Percentiles rank a stretch among this genome's conserved stretches.
These are phyloP conservation scores for Halcyon smyrnensis DNA, from an alignment of 2,797 vertebrate species.

Conservation along the genomic window DNA sequence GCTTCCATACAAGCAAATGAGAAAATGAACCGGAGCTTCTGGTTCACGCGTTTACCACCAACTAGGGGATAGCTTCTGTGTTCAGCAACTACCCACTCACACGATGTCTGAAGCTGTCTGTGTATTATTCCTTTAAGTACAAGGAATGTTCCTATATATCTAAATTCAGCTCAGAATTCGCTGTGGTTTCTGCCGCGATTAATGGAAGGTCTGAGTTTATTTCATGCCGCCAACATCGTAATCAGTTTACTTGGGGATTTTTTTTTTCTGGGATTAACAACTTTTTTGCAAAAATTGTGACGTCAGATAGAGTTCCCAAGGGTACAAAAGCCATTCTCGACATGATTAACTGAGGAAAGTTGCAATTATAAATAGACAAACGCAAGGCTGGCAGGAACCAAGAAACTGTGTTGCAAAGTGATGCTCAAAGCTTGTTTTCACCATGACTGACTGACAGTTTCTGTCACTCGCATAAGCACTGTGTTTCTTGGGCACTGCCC, in stretches of 20 bases:
- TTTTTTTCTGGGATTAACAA: conserved; percentile 41
- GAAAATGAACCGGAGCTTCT: conserved; percentile 3
- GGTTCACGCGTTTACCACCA: neutral
- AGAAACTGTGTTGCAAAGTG: neutral
- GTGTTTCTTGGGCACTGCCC: neutral
- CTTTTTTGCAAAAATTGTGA: neutral
- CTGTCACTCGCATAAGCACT: neutral
- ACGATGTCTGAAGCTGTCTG: conserved; percentile 44
- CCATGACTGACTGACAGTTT: neutral
- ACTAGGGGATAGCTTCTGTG: neutral
- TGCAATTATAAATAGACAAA: conserved; percentile 37
- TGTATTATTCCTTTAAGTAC: conserved; percentile 30
- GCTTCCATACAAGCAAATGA: neutral
- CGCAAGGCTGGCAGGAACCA: neutral
- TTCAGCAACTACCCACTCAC: conserved; percentile 58
- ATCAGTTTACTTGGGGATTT: conserved; percentile 50
- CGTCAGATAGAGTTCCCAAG: conserved; percentile 18
- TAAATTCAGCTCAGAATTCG: conserved; percentile 50
- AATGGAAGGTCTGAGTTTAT: conserved; percentile 32
- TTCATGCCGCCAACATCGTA: fast-evolving
- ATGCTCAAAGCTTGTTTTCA: neutral
- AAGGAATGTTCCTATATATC: neutral
- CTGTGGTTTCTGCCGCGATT: neutral
- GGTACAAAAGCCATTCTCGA: conserved; percentile 35
- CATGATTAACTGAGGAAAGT: conserved; percentile 28